A percentile compares a stretch with the other conserved stretches of the same genome.
Evolutionary conservation across 2,113 vertebrate species (phyloP).

Genomic region (Odobenus rosmarus): DNA sequence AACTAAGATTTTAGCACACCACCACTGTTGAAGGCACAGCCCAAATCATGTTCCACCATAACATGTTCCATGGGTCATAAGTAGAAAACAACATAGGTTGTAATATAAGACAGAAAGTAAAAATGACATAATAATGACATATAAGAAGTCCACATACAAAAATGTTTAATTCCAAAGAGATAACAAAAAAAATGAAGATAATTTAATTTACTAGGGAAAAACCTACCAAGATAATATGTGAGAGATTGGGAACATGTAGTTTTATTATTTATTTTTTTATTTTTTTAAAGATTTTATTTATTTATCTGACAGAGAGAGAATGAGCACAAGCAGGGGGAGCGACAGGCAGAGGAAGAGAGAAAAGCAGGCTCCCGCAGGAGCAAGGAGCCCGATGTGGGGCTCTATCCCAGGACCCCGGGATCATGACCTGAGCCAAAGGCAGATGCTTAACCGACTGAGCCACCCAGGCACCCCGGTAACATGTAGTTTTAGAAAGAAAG

Average conservation of each 20-base stretch:
- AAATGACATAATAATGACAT: not conserved
- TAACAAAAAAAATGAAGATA: not conserved
- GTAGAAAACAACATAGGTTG: not conserved
- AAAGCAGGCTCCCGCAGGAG: too few relatives aligned
- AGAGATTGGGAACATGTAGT: not conserved
- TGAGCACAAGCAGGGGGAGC: too few relatives aligned
- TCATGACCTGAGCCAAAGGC: too few relatives aligned
- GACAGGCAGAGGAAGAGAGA: too few relatives aligned
- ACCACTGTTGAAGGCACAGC: not conserved
- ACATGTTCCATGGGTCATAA: not conserved
- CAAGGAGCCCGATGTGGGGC: too few relatives aligned
- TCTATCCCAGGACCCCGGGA: too few relatives aligned
- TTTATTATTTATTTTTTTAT: too few relatives aligned
- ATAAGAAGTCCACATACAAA: not conserved
- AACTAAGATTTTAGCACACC: not conserved
- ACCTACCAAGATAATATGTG: not conserved
- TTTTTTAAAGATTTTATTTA: too few relatives aligned
- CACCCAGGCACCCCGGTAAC: too few relatives aligned
- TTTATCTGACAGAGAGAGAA: too few relatives aligned
- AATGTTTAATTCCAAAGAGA: not conserved
- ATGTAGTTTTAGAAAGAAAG: not conserved
- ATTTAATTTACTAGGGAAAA: not conserved
- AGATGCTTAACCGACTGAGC: too few relatives aligned
- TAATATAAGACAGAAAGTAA: not conserved
- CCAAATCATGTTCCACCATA: not conserved